Base-by-base conservation (phyloP, 2,888 invertebrate genomes). In the Plebejus argus region DNA sequence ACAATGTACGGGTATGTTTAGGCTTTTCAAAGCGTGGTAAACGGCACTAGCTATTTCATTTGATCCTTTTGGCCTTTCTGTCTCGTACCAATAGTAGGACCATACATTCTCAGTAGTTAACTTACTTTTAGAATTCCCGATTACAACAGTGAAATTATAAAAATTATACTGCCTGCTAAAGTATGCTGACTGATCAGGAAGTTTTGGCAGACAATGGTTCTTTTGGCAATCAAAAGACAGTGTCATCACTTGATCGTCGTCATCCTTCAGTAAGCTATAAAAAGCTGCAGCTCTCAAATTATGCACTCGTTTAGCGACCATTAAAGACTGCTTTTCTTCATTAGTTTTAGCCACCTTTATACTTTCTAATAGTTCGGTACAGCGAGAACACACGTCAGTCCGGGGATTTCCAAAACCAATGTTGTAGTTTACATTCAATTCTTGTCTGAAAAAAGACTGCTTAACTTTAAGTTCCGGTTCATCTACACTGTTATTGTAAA, bases 201-300 rank as follows among this genome's bases (percentile, higher is more conserved):
- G 56, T 76, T 76, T 76, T 23, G 76, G 76, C 23, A 58, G 76
- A 23, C 56, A 76, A 56, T 75, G 56, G 53, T 75, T 75, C 53
- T 75, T 75, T 53, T 75, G 35, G 75, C 75, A 75, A 53, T 75
- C 76, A 76, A 76, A 76, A 76, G 76, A 76, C 53, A 76, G 53
- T 76, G 76, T 28, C 56, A 76, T 56, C 6, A 76, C 58, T 56
- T 56, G 23, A 58, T 56, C 15, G 56, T 53, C 76, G 18, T 76
- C 76, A 56, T 58, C 58, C 28, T 56, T 53, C 76, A 76, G 76
- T 33, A 75, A 10, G 76, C 23, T 76, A 56, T 76, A 76, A 76
- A 58, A 76, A 56, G 76, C 75, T 75, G 45, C 18, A 56, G 28
- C 53, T 76, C 18, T 76, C 53, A 76, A 76, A 20, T n/a, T 76